Base-by-base conservation (phyloP, 2,888 invertebrate genomes). In the Phyllotreta cruciferae region DNA sequence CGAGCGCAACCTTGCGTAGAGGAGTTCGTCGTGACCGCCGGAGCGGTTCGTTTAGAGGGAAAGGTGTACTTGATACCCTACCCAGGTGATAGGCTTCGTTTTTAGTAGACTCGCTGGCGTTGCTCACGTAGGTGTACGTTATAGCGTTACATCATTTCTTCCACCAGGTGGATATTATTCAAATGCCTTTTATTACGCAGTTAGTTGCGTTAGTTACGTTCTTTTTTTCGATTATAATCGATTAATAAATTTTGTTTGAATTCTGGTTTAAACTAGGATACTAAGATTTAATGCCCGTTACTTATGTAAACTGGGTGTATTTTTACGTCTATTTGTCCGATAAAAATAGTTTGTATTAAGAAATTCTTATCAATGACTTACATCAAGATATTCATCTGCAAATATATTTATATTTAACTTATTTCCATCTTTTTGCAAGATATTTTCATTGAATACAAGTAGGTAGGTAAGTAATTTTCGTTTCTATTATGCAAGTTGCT, bases 61-160 rank as follows among this genome's bases (percentile, higher is more conserved):
- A 36, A 52, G 52, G 52, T 37, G 52, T 37, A 52, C 14, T 47
- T 47, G 47, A 49, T 49, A 49, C 49, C 49, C 49, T 49, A 49
- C 49, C 49, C 49, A 49, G 8, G 49, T 49, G 49, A 49, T 49
- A 14, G 47, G 34, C 34, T 47, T 47, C 34, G 13, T 35, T 49
- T 35, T 6, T 54, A 61, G 64, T 55, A 67, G 66, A 67, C 66
- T 45, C 54, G 50, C 39, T 56, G 66, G 62, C 66, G 62, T 61
- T 58, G 56, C 50, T 56, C 56, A 57, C 62, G 66, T 67, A 62
- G 66, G 66, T 60, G 66, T 67, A 50, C 14, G 55, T 24, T 24
- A 24, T 24, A 50, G 53, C 52, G 60, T 66, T 63, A 60, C 66
- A 62, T 67, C 66, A 67, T 34, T 34, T 24, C 61, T 49, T 55